phyloP scores from a whole-genome alignment of 64 coral and sea anemone genomes.

The Actinia tenebrosa region DNA sequence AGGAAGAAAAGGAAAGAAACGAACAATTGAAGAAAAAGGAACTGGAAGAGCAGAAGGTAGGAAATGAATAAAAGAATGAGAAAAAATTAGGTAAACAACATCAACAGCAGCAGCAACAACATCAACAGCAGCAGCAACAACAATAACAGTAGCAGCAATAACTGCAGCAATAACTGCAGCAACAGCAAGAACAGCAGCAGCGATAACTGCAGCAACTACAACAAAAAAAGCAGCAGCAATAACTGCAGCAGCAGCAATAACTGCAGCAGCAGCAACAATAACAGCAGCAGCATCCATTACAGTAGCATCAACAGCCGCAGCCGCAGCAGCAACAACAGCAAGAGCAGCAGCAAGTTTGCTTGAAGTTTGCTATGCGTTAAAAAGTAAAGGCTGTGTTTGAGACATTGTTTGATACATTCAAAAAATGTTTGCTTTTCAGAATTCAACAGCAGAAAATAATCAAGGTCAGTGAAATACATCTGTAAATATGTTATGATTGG shows the following conservation, averaged over 20 bases:
- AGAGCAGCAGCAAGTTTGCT: too few relatives aligned
- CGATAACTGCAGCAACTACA: background rate
- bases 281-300: too few relatives aligned
- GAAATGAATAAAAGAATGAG: too few relatives aligned
- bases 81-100: background rate
- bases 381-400: too few relatives aligned
- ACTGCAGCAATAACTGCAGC: background rate
- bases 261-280: too few relatives aligned
- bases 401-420: too few relatives aligned
- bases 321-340: too few relatives aligned
- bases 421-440: background rate
- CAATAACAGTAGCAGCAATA: too few relatives aligned
- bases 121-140: background rate
- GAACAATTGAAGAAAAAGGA: conserved; percentile 46
- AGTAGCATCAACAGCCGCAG: background rate
- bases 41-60: conserved; percentile 33
- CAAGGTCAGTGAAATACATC: background rate
- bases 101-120: background rate
- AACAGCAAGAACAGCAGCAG: background rate
- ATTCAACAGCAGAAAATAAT: background rate
- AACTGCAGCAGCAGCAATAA: too few relatives aligned
- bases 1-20: conserved; percentile 42
- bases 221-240: background rate
- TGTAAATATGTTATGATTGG: too few relatives aligned
- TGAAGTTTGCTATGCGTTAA: too few relatives aligned